These are phyloP conservation scores for Corydoras sp. DNA, from an alignment of 2,113 vertebrate species.

Conservation along the genomic window DNA sequence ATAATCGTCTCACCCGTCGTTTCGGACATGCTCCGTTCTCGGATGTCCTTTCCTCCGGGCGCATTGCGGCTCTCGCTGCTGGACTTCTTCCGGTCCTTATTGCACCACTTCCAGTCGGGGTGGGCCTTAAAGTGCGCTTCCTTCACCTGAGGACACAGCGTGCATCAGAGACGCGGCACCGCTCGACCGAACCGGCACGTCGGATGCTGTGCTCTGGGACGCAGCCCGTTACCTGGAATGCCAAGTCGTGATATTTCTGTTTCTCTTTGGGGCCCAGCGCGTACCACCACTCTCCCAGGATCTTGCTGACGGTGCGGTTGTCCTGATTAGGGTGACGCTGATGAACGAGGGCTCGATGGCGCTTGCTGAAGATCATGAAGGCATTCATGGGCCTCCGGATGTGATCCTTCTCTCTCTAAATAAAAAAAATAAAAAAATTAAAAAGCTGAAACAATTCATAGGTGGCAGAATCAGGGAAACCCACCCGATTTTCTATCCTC, in stretches of 20 bases:
- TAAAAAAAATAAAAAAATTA: too few relatives aligned
- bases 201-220: too few relatives aligned
- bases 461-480: too few relatives aligned
- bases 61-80: slow-evolving; percentile 72
- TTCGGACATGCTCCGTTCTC: slow-evolving; percentile 86
- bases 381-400: slow-evolving; percentile 92
- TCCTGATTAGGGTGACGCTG: slow-evolving; percentile 92
- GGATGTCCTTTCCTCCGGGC: slow-evolving; percentile 68
- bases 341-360: slow-evolving; percentile 86
- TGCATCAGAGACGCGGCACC: not conserved
- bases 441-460: too few relatives aligned
- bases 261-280: slow-evolving; percentile 87
- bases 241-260: slow-evolving; percentile 89
- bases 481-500: too few relatives aligned
- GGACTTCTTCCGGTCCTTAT: slow-evolving; percentile 88
- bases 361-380: slow-evolving; percentile 95
- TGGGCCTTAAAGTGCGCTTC: slow-evolving; percentile 91
- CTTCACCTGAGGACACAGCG: slow-evolving; percentile 71
- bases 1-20: slow-evolving; percentile 59
- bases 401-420: slow-evolving; percentile 85
- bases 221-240: slow-evolving; percentile 77
- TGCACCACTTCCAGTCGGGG: slow-evolving; percentile 95
- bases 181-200: too few relatives aligned
- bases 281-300: slow-evolving; percentile 94
- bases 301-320: slow-evolving; percentile 92